These are phyloP conservation scores for Borostomias antarcticus DNA, from an alignment of 2,797 vertebrate genomes.

Conservation along the genomic window DNA sequence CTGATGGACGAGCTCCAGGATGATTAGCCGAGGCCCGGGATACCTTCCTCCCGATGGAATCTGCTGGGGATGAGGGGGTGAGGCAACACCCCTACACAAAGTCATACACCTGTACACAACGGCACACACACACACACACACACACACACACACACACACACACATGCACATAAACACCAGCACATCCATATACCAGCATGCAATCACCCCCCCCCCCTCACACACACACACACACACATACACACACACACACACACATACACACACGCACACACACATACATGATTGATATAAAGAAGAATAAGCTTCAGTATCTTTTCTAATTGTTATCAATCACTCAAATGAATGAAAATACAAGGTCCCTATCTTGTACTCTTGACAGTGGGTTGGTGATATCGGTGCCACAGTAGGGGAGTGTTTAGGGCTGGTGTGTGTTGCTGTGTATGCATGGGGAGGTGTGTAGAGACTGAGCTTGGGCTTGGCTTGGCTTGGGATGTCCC, in stretches of 20 bases:
- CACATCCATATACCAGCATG: constrained; percentile 9
- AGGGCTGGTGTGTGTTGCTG: constrained; percentile 22
- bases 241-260: constrained; percentile 6
- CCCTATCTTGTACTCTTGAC: not conserved
- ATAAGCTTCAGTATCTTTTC: not conserved
- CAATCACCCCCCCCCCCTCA: not conserved
- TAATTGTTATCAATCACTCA: not conserved
- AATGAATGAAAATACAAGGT: not conserved
- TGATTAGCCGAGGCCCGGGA: constrained; percentile 60
- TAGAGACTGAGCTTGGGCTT: constrained; percentile 70
- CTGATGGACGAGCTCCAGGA: constrained; percentile 73
- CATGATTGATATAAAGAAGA: not conserved
- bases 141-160: not conserved
- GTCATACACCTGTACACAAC: constrained; percentile 33
- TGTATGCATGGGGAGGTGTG: constrained; percentile 39
- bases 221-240: constrained; percentile 11
- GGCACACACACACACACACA: not conserved
- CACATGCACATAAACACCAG: constrained; percentile 30
- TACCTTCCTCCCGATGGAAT: constrained; percentile 67
- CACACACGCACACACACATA: not conserved
- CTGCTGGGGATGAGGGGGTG: constrained; percentile 51
- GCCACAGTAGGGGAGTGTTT: constrained; percentile 36
- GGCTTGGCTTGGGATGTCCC: constrained; percentile 64
- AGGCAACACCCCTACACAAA: constrained; percentile 56
- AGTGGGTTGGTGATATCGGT: constrained; percentile 26